A percentile compares a stretch with the other conserved stretches of the same genome.
Evolutionary conservation across 2,113 vertebrate genomes (phyloP).

Genomic region (Oryctolagus cuniculus): DNA sequence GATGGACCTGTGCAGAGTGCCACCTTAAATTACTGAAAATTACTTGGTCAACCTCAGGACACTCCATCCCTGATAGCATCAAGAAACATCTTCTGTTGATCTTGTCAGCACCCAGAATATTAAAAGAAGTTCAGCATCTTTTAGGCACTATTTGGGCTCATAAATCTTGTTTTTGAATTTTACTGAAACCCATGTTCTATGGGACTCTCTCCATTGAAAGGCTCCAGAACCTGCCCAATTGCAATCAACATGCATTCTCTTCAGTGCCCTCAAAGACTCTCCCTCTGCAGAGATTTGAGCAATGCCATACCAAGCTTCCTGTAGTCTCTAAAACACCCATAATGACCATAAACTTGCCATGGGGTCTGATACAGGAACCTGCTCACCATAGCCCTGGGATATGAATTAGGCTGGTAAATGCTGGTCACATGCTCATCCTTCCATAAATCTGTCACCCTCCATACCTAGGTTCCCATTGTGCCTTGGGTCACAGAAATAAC

Average conservation of each 20-base stretch:
- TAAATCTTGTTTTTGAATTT: background rate
- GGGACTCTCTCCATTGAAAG: background rate
- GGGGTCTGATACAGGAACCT: background rate
- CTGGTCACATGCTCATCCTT: background rate
- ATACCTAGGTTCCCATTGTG: background rate
- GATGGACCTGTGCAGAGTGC: background rate
- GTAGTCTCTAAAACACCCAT: background rate
- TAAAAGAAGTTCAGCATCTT: background rate
- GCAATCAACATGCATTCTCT: background rate
- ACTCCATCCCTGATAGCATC: background rate
- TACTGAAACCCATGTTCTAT: background rate
- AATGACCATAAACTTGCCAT: background rate
- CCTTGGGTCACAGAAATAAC: background rate
- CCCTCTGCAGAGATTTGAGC: background rate
- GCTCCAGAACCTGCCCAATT: background rate
- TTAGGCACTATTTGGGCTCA: background rate
- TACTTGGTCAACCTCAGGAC: background rate
- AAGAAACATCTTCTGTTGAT: background rate
- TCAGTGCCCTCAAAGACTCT: background rate
- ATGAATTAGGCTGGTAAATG: background rate
- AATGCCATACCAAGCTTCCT: background rate
- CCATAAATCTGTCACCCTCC: background rate
- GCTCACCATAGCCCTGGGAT: background rate
- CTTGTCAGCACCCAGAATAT: background rate
- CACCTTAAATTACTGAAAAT: background rate